Conservation (phyloP, 2,888 invertebrate genomes). For the Cecidostiba fungosa region DNA sequence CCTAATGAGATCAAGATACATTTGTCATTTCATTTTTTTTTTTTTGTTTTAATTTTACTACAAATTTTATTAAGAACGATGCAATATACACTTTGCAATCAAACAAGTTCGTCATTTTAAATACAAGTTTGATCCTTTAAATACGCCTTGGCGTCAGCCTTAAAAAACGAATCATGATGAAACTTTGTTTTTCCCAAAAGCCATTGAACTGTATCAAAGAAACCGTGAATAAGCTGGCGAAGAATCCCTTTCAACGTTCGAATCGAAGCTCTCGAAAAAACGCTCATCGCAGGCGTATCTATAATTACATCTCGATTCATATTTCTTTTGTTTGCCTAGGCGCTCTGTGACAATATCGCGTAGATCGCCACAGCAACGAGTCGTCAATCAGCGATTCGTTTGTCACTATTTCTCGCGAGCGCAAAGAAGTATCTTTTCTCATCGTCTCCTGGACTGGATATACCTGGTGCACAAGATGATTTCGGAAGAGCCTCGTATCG, state of each 20-base stretch:
- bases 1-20: not conserved
- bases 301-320: not conserved
- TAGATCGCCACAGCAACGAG: constrained; percentile 60
- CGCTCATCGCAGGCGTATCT: not conserved
- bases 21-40: too few species aligned
- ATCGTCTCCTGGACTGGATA: not conserved
- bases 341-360: not conserved
- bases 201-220: not conserved
- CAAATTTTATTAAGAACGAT: not conserved
- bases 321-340: constrained; percentile 30
- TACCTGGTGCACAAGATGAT: not conserved
- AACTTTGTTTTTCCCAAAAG: too few species aligned
- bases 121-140: too few species aligned
- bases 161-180: too few species aligned
- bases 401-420: constrained; percentile 28
- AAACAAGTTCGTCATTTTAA: too few species aligned
- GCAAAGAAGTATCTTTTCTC: not conserved
- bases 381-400: constrained; percentile 57
- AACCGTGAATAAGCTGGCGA: not conserved
- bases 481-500: constrained; percentile 7
- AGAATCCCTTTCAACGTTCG: not conserved
- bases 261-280: not conserved
- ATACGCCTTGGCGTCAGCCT: too few species aligned
- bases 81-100: too few species aligned
- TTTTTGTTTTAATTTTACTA: not conserved